phyloP scores from a whole-genome alignment of 2,888 invertebrate genomes.

The Amblyteles armatorius region DNA sequence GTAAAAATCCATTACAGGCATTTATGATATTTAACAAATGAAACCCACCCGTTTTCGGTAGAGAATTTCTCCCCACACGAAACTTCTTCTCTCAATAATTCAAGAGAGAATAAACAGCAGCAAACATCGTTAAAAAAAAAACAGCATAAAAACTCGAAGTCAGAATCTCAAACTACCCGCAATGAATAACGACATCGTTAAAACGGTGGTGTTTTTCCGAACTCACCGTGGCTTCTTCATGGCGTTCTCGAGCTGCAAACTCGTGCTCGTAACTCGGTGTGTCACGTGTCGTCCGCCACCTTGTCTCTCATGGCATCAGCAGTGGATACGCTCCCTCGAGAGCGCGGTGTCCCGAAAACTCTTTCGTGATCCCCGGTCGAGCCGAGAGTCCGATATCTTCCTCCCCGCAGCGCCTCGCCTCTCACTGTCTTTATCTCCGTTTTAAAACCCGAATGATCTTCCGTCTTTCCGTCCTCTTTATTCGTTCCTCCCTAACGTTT shows the following conservation, averaged over 20 bases:
- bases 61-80: too few relatives aligned
- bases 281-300: constrained; percentile 78
- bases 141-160: neutral
- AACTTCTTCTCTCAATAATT: neutral
- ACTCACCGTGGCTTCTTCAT: constrained; percentile 82
- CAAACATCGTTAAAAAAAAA: neutral
- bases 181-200: constrained; percentile 28
- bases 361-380: neutral
- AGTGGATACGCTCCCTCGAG: constrained; percentile 52
- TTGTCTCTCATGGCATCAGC: constrained; percentile 77
- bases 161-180: neutral
- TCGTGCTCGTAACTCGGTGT: constrained; percentile 74
- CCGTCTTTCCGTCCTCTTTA: constrained; percentile 21
- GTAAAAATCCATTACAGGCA: too few relatives aligned
- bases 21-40: too few relatives aligned
- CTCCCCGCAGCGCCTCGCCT: neutral
- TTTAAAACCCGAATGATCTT: constrained; percentile 23
- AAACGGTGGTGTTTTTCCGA: constrained; percentile 28
- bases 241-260: constrained; percentile 70
- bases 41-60: too few relatives aligned
- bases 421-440: constrained; percentile 1
- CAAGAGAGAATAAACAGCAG: neutral
- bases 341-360: constrained; percentile 39
- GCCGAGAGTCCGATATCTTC: constrained; percentile 2
- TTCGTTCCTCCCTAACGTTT: neutral